Evolutionary conservation across 2,797 vertebrate species (phyloP).

Genomic region (Cetoscarus ocellatus): DNA sequence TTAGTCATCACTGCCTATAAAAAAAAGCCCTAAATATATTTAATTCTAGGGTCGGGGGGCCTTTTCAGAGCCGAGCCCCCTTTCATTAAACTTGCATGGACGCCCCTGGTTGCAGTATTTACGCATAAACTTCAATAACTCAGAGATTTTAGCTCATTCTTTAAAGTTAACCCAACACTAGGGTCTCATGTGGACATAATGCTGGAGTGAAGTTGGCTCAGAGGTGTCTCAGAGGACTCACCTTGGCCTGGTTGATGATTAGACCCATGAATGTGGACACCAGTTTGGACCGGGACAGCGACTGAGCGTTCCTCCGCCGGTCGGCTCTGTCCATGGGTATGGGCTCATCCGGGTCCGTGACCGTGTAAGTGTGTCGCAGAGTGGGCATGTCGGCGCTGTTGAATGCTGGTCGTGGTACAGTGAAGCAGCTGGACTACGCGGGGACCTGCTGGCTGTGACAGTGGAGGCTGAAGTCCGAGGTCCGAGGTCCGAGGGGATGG

Average conservation of each 20-base stretch:
- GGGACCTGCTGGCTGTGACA: not conserved
- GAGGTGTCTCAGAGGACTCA: slow-evolving; percentile 63
- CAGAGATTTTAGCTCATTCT: too few species aligned
- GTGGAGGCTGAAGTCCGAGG: not conserved
- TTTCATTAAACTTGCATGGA: too few species aligned
- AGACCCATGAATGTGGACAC: slow-evolving; percentile 88
- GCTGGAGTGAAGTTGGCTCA: not conserved
- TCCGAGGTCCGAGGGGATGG: too few species aligned
- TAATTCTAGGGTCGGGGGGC: too few species aligned
- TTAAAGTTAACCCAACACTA: not conserved
- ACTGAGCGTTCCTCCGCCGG: slow-evolving; percentile 67
- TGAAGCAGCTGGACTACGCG: slow-evolving; percentile 1
- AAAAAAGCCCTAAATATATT: too few species aligned
- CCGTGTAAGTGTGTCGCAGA: slow-evolving; percentile 89
- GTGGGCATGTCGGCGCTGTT: slow-evolving; percentile 61
- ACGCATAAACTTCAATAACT: not conserved
- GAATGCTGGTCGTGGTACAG: not conserved
- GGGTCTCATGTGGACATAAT: too few species aligned
- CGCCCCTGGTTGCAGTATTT: not conserved
- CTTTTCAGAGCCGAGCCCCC: not conserved
- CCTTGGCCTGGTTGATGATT: slow-evolving; percentile 92
- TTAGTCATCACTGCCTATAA: too few species aligned
- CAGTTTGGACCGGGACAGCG: slow-evolving; percentile 85
- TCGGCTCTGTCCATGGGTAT: slow-evolving; percentile 36
- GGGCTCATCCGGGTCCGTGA: slow-evolving; percentile 80